A percentile compares a stretch with the other conserved stretches of the same genome.
Evolutionary conservation across 2,888 invertebrate genomes (phyloP).

Genomic region (Agonopterix subpropinquella): DNA sequence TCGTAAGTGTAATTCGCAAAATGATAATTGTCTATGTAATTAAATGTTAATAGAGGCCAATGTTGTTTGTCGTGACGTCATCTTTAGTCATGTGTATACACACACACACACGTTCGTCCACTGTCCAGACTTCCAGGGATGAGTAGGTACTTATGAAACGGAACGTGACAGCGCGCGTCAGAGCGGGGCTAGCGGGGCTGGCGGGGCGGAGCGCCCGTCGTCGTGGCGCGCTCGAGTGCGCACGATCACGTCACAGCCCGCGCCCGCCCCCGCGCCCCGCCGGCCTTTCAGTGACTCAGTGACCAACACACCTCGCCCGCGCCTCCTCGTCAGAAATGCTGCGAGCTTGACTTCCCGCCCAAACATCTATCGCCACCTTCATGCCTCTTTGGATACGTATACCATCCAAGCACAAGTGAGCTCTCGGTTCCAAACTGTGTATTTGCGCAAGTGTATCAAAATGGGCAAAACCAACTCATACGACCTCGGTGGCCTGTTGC

Average conservation of each 20-base stretch:
- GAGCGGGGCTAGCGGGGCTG: too few relatives aligned
- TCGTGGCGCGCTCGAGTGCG: neutral
- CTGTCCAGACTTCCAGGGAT: neutral
- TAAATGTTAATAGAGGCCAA: too few relatives aligned
- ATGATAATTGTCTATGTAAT: too few relatives aligned
- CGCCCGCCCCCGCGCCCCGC: slow-evolving; percentile 5
- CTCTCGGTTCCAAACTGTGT: slow-evolving; percentile 1
- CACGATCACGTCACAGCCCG: slow-evolving; percentile 10
- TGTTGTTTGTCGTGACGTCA: too few relatives aligned
- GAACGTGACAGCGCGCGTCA: neutral
- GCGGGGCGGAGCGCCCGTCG: neutral
- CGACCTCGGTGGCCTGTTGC: slow-evolving; percentile 66
- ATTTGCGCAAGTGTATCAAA: slow-evolving; percentile 9
- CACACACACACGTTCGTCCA: too few relatives aligned
- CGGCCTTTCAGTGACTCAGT: slow-evolving; percentile 35
- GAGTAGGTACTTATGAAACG: neutral
- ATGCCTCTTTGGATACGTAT: slow-evolving; percentile 55
- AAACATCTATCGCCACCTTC: slow-evolving; percentile 47
- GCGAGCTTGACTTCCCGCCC: slow-evolving; percentile 48
- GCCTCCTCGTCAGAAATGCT: slow-evolving; percentile 49
- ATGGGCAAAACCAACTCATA: slow-evolving; percentile 25
- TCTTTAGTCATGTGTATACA: too few relatives aligned
- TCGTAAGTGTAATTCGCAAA: too few relatives aligned
- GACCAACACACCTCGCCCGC: slow-evolving; percentile 57
- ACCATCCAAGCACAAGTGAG: slow-evolving; percentile 62